These are phyloP conservation scores for Corythaeola cristata DNA, from an alignment of 2,113 vertebrate species.

Conservation along the genomic window DNA sequence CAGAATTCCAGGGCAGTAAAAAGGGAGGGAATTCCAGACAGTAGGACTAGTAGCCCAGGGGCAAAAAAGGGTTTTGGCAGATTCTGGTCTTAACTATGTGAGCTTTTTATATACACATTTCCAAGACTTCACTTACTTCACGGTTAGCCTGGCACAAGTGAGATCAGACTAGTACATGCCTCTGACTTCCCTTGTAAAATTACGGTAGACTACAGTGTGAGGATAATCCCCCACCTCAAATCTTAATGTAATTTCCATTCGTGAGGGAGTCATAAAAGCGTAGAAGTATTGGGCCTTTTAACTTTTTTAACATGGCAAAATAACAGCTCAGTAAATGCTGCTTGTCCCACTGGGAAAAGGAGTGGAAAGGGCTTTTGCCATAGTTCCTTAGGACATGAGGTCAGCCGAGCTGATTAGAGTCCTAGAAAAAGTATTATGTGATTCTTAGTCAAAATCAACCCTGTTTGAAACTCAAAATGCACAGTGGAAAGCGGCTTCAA, in stretches of 20 bases:
- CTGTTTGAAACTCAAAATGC: background rate
- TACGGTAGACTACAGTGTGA: background rate
- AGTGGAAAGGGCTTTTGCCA: background rate
- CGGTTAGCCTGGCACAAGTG: background rate
- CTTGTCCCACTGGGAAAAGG: background rate
- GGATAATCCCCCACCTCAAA: background rate
- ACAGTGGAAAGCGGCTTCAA: background rate
- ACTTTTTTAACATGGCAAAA: background rate
- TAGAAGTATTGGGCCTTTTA: background rate
- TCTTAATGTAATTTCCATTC: background rate
- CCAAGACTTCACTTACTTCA: background rate
- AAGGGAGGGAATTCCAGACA: constrained; percentile 21
- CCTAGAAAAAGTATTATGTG: background rate
- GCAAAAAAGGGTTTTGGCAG: background rate
- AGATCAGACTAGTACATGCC: background rate
- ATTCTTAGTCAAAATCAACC: background rate
- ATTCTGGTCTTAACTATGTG: background rate
- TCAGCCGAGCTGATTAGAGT: background rate
- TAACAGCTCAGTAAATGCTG: background rate
- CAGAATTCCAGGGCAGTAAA: constrained; percentile 9
- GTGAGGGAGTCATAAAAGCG: background rate
- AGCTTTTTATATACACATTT: background rate
- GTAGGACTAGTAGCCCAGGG: constrained; percentile 28
- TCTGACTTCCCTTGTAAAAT: background rate
- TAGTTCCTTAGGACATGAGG: background rate